phyloP scores from a whole-genome alignment of 2,113 vertebrate species.

The Labrus mixtus region DNA sequence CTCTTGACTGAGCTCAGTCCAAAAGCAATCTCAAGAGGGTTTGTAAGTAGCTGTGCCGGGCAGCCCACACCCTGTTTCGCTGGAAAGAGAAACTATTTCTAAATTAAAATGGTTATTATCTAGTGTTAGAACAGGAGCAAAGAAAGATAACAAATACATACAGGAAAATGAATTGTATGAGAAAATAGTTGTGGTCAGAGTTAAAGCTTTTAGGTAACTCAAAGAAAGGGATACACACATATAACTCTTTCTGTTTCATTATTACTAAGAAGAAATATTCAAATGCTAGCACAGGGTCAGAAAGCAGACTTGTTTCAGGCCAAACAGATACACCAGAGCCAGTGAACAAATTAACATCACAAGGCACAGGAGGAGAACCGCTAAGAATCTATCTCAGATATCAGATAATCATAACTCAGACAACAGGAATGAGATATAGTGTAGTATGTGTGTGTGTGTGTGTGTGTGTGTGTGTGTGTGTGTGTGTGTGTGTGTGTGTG shows the following conservation, averaged over 20 bases:
- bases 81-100: conserved; percentile 44
- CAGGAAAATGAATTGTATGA: neutral
- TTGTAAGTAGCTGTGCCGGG: conserved; percentile 12
- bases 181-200: neutral
- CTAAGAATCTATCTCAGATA: too few relatives aligned
- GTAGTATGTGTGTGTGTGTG: too few relatives aligned
- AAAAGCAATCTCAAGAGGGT: neutral
- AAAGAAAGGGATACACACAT: neutral
- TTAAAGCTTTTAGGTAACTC: neutral
- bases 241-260: conserved; percentile 39
- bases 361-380: too few relatives aligned
- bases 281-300: too few relatives aligned
- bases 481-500: too few relatives aligned
- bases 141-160: neutral
- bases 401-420: too few relatives aligned
- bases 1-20: conserved; percentile 3
- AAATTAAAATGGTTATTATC: too few relatives aligned
- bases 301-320: too few relatives aligned
- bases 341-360: too few relatives aligned
- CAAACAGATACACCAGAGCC: too few relatives aligned
- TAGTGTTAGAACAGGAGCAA: neutral
- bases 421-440: too few relatives aligned
- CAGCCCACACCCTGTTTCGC: conserved; percentile 25
- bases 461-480: too few relatives aligned
- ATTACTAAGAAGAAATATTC: conserved; percentile 55